Conservation (phyloP, 2,888 invertebrate genomes). For the Autographa pulchrina region DNA sequence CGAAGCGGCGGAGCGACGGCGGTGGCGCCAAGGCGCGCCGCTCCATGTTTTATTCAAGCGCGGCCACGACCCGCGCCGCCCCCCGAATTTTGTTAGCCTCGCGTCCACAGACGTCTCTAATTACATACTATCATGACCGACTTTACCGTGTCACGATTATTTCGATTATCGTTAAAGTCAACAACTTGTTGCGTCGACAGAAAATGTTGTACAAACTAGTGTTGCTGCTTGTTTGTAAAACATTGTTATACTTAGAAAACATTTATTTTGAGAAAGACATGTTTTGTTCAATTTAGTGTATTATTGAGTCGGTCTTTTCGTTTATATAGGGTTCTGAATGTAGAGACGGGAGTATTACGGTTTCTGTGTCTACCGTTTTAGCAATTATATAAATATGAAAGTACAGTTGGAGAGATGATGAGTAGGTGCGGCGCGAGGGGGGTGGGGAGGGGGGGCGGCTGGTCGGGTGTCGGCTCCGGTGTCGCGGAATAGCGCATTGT, state of each 20-base stretch:
- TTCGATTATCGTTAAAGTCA: slow-evolving; percentile 75
- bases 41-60: slow-evolving; percentile 84
- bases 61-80: slow-evolving; percentile 83
- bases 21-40: slow-evolving; percentile 72
- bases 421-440: slow-evolving; percentile 30
- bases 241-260: slow-evolving; percentile 27
- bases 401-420: slow-evolving; percentile 31
- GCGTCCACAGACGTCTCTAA: slow-evolving; percentile 78
- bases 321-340: not conserved
- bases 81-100: slow-evolving; percentile 83
- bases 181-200: slow-evolving; percentile 66
- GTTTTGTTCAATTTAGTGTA: slow-evolving; percentile 32
- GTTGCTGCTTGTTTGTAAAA: slow-evolving; percentile 5
- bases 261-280: slow-evolving; percentile 35
- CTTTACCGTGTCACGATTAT: slow-evolving; percentile 80
- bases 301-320: slow-evolving; percentile 10
- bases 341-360: not conserved
- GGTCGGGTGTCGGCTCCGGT: slow-evolving; percentile 77
- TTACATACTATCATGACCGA: slow-evolving; percentile 83
- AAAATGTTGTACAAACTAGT: slow-evolving; percentile 53
- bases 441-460: slow-evolving; percentile 57
- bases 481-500: slow-evolving; percentile 84
- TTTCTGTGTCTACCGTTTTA: slow-evolving; percentile 18
- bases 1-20: slow-evolving; percentile 37
- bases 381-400: slow-evolving; percentile 25